These are phyloP conservation scores for Wasmannia auropunctata DNA, from an alignment of 1,140 invertebrate genomes.

Conservation along the genomic window DNA sequence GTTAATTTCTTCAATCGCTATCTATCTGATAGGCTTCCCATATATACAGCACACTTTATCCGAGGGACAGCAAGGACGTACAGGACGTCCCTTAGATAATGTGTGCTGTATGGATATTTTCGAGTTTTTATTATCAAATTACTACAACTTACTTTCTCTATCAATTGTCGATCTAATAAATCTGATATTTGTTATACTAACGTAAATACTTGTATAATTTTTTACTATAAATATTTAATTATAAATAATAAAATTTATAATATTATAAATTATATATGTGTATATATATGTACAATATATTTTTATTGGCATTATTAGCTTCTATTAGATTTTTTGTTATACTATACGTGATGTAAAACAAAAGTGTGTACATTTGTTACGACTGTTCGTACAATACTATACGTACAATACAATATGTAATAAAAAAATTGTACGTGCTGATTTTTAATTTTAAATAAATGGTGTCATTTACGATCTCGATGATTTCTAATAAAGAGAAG, in stretches of 20 bases:
- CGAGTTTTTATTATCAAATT: not conserved
- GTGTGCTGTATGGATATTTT: too few species aligned
- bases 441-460: not conserved
- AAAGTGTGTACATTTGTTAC: not conserved
- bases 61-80: too few species aligned
- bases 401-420: too few species aligned
- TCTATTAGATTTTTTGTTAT: constrained; percentile 33
- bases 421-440: not conserved
- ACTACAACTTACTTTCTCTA: too few species aligned
- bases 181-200: not conserved
- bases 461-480: not conserved
- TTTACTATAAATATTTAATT: not conserved
- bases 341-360: not conserved
- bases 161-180: not conserved
- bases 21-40: too few species aligned
- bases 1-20: not conserved
- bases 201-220: not conserved
- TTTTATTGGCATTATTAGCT: constrained; percentile 43
- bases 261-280: too few species aligned
- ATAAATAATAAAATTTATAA: not conserved
- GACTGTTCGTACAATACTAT: not conserved
- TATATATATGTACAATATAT: too few species aligned
- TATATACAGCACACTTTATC: too few species aligned
- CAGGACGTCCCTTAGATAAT: too few species aligned
- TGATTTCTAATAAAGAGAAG: not conserved